Base-by-base conservation (phyloP, 2,888 invertebrate species). In the Fabriciana adippe region DNA sequence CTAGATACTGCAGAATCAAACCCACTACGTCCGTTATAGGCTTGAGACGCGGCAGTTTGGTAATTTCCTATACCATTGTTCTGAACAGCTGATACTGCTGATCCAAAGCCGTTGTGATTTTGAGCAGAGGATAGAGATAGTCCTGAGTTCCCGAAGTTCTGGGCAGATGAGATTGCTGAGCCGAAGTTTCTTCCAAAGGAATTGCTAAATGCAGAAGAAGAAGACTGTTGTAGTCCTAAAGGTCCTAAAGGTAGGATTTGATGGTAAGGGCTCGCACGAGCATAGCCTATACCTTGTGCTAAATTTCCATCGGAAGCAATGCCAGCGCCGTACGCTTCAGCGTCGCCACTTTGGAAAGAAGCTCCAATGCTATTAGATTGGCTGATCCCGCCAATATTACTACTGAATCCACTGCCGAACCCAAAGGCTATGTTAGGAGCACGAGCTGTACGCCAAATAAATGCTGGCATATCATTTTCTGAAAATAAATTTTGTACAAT, bases 381-480 rank as follows among this genome's bases (percentile, higher is more conserved):
- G 16, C 83, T 81, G 72, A 92, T 84, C 48, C 92, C 92, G 0
- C 87, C 91, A 68, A 92, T 85, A 78, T 89, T 87, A 78, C 85
- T 88, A 76, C 86, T 85, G 75, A 90, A 88, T 8, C 90, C 92
- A 65, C 86, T 88, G 57, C 92, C 92, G 63, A 84, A 89, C 1
- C 89, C 90, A 72, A 86, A 91, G 0, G 90, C 86, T 50, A 91
- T 73, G 71, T 80, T 85, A 2, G 92, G 92, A 0, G 86, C 79
- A 41, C 88, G 87, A 1, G 79, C 84, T 11, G 68, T 54, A 21
- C 72, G 69, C 66, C 66, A 72, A 15, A 64, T 45, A 2, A 65
- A 53, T 3, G 41, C 53, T 3, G 67, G 69, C 47, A 64, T 18
- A 67, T 65, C 72, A 21, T 70, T 68, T 55, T 72, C 79, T 79